Evolutionary conservation across 2,888 invertebrate species (phyloP).

Genomic region (Idaea dimidiata): DNA sequence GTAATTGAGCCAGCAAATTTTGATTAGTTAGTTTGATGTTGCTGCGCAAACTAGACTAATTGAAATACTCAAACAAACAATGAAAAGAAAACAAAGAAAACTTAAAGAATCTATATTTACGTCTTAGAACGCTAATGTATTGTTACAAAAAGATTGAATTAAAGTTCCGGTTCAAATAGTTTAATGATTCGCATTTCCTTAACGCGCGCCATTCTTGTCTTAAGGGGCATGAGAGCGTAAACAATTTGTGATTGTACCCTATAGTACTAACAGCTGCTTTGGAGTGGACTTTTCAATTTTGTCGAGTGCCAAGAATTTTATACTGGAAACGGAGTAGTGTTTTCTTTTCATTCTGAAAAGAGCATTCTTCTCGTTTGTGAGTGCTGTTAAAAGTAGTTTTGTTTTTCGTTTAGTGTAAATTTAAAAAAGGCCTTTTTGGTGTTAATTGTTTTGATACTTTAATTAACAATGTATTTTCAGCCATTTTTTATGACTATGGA

Average conservation of each 20-base stretch:
- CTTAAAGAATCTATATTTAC: not conserved
- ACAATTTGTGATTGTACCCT: constrained; percentile 65
- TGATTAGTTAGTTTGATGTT: no score
- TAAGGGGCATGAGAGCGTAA: constrained; percentile 60
- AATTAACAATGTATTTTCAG: no score
- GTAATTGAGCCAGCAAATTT: no score
- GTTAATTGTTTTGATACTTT: no score
- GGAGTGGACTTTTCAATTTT: constrained; percentile 75
- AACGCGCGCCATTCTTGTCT: constrained; percentile 43
- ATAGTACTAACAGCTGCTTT: constrained; percentile 58
- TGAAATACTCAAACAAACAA: no score
- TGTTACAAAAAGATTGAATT: not conserved
- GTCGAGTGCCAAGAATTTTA: constrained; percentile 68
- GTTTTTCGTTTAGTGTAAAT: constrained; percentile 14
- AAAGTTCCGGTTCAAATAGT: constrained; percentile 12
- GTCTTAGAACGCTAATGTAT: not conserved
- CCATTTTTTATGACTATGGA: no score
- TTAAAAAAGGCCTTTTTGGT: not conserved
- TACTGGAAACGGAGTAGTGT: constrained; percentile 57
- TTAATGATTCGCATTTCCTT: constrained; percentile 13
- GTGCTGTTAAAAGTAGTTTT: constrained; percentile 33
- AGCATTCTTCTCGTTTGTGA: constrained; percentile 46
- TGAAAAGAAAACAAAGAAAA: no score
- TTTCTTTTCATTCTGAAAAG: constrained; percentile 72
- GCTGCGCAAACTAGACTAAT: no score